A percentile compares a stretch with the other conserved stretches of the same genome.
Evolutionary conservation across 2,797 vertebrate genomes (phyloP).

Genomic region (Amblyopsis hoosieri): DNA sequence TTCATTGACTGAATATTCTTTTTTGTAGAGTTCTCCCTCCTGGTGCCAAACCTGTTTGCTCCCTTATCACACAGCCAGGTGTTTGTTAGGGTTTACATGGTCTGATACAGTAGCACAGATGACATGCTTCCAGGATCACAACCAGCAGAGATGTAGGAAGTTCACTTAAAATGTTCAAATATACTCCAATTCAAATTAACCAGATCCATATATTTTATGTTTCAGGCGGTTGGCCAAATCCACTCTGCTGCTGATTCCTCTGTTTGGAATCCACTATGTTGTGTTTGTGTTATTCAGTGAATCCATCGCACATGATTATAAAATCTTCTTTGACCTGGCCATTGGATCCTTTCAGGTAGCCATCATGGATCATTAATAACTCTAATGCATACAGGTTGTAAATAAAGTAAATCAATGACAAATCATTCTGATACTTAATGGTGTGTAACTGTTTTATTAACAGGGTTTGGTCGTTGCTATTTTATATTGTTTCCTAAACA

Average conservation of each 20-base stretch:
- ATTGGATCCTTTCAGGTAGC: constrained; percentile 89
- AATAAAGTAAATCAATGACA: no score
- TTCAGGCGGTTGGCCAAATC: constrained; percentile 90
- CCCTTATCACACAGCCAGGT: no score
- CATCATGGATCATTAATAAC: no score
- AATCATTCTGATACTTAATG: background rate
- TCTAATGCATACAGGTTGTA: background rate
- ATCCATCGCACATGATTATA: constrained; percentile 79
- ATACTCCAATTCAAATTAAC: no score
- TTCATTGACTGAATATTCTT: no score
- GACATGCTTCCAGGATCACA: no score
- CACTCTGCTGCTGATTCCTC: constrained; percentile 88
- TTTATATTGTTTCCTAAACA: constrained; percentile 92
- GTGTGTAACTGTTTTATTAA: constrained; percentile 13
- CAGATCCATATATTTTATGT: constrained; percentile 1
- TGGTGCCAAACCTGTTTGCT: no score
- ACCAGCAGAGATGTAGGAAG: no score
- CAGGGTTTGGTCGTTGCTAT: constrained; percentile 91
- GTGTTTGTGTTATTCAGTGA: constrained; percentile 84
- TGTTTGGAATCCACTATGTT: constrained; percentile 92
- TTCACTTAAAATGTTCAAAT: background rate
- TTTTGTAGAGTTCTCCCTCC: no score
- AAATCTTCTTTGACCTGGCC: constrained; percentile 89
- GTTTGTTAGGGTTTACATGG: no score
- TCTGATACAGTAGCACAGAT: no score